Conservation (phyloP, 35 echinoderm and acorn worm genomes). For the Ptychodera flava region DNA sequence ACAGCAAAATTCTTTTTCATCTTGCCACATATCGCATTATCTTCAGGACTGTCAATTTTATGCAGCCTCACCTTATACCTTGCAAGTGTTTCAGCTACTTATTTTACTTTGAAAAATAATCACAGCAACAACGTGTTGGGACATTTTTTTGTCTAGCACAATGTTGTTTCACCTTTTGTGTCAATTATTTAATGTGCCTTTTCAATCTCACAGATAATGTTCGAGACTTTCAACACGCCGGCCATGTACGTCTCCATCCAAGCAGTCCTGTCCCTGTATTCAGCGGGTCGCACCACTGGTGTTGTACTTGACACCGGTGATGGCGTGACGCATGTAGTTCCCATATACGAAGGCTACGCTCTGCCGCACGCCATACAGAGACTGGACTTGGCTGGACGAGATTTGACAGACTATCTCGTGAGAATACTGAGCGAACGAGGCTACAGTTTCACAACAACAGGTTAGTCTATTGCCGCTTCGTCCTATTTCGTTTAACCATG, state of each 20-base stretch:
- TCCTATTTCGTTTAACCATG: not conserved
- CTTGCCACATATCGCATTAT: no score
- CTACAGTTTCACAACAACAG: constrained; percentile 56
- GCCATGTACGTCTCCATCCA: no score
- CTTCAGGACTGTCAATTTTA: not conserved
- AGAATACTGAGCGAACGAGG: no score
- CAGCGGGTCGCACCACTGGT: constrained; percentile 49
- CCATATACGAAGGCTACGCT: constrained; percentile 74
- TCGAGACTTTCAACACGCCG: no score
- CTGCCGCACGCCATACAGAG: no score
- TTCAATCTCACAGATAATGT: constrained; percentile 39
- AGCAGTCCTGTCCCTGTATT: constrained; percentile 40
- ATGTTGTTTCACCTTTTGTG: constrained; percentile 51
- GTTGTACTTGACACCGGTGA: constrained; percentile 66
- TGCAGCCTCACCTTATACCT: not conserved
- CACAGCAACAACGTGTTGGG: not conserved
- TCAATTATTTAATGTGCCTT: constrained; percentile 34
- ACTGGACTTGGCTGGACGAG: no score
- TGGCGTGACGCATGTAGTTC: constrained; percentile 62
- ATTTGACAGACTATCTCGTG: no score
- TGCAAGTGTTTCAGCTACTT: not conserved
- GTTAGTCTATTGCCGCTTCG: not conserved
- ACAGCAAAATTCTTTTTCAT: no score
- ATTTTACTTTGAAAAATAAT: not conserved
- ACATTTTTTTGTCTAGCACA: not conserved